Evolutionary conservation across 2,888 invertebrate species (phyloP).

Genomic region (Adelognathus sp.): DNA sequence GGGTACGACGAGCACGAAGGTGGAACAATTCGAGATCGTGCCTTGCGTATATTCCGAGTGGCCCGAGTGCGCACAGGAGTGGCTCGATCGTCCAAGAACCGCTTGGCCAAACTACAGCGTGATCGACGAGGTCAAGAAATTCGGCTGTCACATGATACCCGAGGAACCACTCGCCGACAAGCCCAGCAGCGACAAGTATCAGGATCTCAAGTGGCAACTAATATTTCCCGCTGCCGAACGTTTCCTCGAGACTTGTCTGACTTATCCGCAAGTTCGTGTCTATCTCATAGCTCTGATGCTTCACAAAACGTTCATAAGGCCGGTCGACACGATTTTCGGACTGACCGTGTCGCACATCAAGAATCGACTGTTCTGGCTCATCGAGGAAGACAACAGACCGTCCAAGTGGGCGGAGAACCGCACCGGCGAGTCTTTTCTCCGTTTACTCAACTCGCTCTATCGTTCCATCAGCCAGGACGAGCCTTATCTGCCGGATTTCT

Average conservation of each 20-base stretch:
- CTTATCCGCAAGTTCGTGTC: constrained; percentile 87
- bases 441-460: constrained; percentile 86
- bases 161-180: constrained; percentile 83
- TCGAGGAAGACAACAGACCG: constrained; percentile 86
- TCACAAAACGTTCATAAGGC: constrained; percentile 89
- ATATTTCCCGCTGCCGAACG: constrained; percentile 90
- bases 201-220: constrained; percentile 90
- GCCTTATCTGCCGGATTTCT: constrained; percentile 86
- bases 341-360: constrained; percentile 88
- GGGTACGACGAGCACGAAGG: constrained; percentile 62
- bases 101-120: constrained; percentile 88
- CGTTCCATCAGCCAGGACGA: constrained; percentile 84
- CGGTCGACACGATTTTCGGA: constrained; percentile 85
- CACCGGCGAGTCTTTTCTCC: constrained; percentile 86
- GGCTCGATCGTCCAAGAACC: constrained; percentile 84
- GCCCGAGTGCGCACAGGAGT: constrained; percentile 88
- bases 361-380: constrained; percentile 89
- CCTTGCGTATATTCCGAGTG: constrained; percentile 88
- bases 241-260: constrained; percentile 88
- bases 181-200: constrained; percentile 83
- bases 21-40: constrained; percentile 85
- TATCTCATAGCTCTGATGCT: constrained; percentile 87
- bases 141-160: constrained; percentile 88
- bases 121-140: constrained; percentile 85
- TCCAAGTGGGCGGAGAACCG: constrained; percentile 89